These are phyloP conservation scores for Hybos culiciformis DNA, from an alignment of 2,888 invertebrate genomes.

Conservation along the genomic window DNA sequence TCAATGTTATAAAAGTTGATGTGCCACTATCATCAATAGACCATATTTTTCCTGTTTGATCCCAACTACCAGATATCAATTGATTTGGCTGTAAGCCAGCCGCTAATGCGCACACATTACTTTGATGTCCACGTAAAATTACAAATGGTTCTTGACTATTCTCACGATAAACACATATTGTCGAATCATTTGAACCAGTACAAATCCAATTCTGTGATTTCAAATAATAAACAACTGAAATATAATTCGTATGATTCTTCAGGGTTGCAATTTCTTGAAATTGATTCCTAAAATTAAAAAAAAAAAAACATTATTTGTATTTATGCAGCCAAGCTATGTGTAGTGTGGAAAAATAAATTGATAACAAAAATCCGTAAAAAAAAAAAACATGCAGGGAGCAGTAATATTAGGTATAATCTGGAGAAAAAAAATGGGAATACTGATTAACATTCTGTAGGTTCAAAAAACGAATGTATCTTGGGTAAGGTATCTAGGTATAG, in stretches of 20 bases:
- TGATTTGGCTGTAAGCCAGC: conserved; percentile 39
- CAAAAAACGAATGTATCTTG: no score
- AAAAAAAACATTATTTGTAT: not conserved
- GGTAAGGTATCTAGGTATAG: no score
- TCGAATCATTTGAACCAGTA: conserved; percentile 81
- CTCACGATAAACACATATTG: conserved; percentile 63
- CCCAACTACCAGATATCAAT: conserved; percentile 85
- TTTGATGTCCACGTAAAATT: conserved; percentile 56
- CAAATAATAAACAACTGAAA: conserved; percentile 65
- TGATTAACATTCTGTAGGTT: no score
- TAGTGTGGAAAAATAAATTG: conserved; percentile 4
- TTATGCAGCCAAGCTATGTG: not conserved
- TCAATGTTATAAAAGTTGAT: conserved; percentile 42
- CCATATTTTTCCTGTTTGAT: conserved; percentile 79
- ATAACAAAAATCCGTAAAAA: not conserved
- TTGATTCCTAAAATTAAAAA: conserved; percentile 38
- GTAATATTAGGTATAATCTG: no score
- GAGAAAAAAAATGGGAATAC: no score
- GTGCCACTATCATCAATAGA: conserved; percentile 41
- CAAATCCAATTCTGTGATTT: conserved; percentile 63
- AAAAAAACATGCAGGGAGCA: not conserved
- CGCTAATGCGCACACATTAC: conserved; percentile 39
- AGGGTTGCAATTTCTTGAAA: conserved; percentile 54
- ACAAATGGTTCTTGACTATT: conserved; percentile 53
- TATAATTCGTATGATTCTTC: conserved; percentile 73